These are phyloP conservation scores for Leptopterna dolabrata DNA, from an alignment of 2,888 invertebrate species.

Conservation along the genomic window DNA sequence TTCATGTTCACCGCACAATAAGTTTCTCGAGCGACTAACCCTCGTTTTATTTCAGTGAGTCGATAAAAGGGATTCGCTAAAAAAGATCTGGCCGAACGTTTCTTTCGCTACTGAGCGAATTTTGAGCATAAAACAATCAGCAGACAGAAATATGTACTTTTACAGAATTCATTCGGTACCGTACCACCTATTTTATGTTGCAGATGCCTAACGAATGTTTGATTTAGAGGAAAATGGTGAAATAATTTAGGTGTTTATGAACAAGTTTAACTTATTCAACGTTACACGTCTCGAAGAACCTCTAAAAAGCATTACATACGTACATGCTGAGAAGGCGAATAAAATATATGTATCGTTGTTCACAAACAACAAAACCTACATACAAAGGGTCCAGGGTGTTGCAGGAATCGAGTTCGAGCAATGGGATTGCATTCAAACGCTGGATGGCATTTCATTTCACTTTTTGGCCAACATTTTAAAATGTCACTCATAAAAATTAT, in stretches of 20 bases:
- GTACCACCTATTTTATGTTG: background rate
- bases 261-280: too few relatives aligned
- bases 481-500: background rate
- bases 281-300: too few relatives aligned
- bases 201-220: background rate
- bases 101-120: background rate
- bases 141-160: background rate
- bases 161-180: background rate
- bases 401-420: background rate
- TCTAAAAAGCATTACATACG: too few relatives aligned
- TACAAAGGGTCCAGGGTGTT: too few relatives aligned
- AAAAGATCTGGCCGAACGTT: background rate
- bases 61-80: background rate
- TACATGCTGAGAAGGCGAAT: too few relatives aligned
- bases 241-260: background rate
- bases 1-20: background rate
- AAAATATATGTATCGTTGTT: too few relatives aligned
- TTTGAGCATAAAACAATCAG: background rate
- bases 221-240: background rate
- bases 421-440: background rate
- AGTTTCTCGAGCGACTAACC: background rate
- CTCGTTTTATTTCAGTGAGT: background rate
- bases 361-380: too few relatives aligned
- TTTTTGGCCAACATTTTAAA: background rate
- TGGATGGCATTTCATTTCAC: background rate